phyloP scores from a whole-genome alignment of 2,113 vertebrate species.

The Sus scrofa region T2T-Sscrofa CM000826.6:23003501-23004000 shows the following conservation, averaged over 20 bases:
- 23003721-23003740: not conserved
- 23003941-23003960: not conserved
- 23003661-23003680: conserved; percentile 35
- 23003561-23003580: conserved; percentile 35
- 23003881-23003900: not conserved
- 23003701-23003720: not conserved
- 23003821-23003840: not conserved
- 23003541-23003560: conserved; percentile 65
- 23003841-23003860: not conserved
- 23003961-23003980: not conserved
- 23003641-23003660: conserved; percentile 37
- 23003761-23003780: not conserved
- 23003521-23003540: conserved; percentile 72
- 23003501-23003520: conserved; percentile 75
- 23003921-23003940: not conserved
- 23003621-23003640: not conserved
- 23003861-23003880: not conserved
- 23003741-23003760: not conserved
- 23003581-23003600: not conserved
- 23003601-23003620: not conserved
- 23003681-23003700: not conserved
- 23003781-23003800: not conserved
- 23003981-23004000: not conserved
- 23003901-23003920: not conserved
- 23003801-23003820: not conserved